Evolutionary conservation across 1,140 invertebrate genomes (phyloP).

Genomic region (Sycobia sp.): DNA sequence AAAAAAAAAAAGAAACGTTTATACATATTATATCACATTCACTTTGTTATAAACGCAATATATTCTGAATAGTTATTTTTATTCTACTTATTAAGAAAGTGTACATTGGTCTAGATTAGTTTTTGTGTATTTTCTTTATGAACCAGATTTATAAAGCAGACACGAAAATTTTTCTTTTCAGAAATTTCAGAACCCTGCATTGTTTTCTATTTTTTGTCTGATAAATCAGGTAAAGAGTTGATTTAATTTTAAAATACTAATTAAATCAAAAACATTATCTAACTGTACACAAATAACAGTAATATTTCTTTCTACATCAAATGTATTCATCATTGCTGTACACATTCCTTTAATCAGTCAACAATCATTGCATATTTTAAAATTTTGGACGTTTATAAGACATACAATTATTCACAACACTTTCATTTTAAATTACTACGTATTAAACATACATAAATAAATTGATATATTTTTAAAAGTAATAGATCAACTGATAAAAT

Average conservation of each 20-base stretch:
- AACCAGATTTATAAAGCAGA: slow-evolving; percentile 7
- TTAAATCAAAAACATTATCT: slow-evolving; percentile 13
- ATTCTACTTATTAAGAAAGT: slow-evolving; percentile 5
- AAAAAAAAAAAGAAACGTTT: slow-evolving; percentile 2
- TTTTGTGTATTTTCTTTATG: slow-evolving; percentile 1
- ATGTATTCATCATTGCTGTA: slow-evolving; percentile 26
- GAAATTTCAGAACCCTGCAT: slow-evolving; percentile 16
- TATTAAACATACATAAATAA: neutral
- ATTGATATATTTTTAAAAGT: slow-evolving; percentile 1
- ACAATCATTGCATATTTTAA: slow-evolving; percentile 21
- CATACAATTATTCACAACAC: too few relatives aligned
- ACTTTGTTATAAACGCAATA: slow-evolving; percentile 9
- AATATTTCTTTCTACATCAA: slow-evolving; percentile 35
- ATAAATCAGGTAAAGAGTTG: neutral
- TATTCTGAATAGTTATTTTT: slow-evolving; percentile 10
- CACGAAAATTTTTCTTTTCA: slow-evolving; percentile 6
- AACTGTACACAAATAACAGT: slow-evolving; percentile 43
- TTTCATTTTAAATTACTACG: neutral
- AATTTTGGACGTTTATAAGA: slow-evolving; percentile 11
- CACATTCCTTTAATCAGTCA: slow-evolving; percentile 39
- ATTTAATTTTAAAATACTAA: slow-evolving; percentile 24
- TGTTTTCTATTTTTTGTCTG: slow-evolving; percentile 8
- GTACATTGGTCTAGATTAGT: slow-evolving; percentile 5
- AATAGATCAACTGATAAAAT: neutral
- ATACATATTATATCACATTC: slow-evolving; percentile 27